Base-by-base conservation (phyloP, 2,797 vertebrate species). In the Coranthus polyacanthus region DNA sequence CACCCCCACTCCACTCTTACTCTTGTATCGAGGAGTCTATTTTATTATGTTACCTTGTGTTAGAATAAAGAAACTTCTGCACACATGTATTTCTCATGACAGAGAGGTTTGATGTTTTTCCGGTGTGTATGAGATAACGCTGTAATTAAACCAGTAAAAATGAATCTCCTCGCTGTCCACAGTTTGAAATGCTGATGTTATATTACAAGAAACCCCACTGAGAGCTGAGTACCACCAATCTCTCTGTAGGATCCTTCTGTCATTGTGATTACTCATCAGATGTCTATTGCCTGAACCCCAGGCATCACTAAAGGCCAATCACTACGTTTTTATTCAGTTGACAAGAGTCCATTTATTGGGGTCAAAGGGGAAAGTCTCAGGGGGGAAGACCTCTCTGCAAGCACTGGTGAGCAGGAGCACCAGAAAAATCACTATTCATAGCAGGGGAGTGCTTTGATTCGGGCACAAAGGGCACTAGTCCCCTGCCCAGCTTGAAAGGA, bases 281-380 rank as follows among this genome's bases (percentile, higher is more conserved):
- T 38, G 47, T 83, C 72, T 52, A 60, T 59, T 72, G 47, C 72
- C 81, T 59, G 54, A 87, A 87, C 81, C 83, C 84, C 81, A 69
- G 67, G 75, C 83, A 82, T 80, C 81, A 82, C 88, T 86, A 87
- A 92, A 92, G 88, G 82, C 81, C 77, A 75, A 80, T 90, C 86
- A 83, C 69, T 69, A 41, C 60, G 78, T 88, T 83, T 84, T 87
- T 81, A 88, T 82, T 79, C 76, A 81, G 63, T 56, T 78, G 82
- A 88, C 88, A 92, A 83, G 80, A 89, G 87, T 93, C 86, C 82
- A 88, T 93, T 91, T 84, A 84, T 86, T 80, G 77, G 79, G 92
- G 92, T 94, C 89, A 93, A 90, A 92, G 86, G 89, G 87, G 86
- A 84, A 91, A 75, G 76, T 86, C 81, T 88, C 70, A 59, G 67